These are phyloP conservation scores for Thamnophis sirtalis DNA, from an alignment of 2,113 vertebrate species.

Conservation along the genomic window DNA sequence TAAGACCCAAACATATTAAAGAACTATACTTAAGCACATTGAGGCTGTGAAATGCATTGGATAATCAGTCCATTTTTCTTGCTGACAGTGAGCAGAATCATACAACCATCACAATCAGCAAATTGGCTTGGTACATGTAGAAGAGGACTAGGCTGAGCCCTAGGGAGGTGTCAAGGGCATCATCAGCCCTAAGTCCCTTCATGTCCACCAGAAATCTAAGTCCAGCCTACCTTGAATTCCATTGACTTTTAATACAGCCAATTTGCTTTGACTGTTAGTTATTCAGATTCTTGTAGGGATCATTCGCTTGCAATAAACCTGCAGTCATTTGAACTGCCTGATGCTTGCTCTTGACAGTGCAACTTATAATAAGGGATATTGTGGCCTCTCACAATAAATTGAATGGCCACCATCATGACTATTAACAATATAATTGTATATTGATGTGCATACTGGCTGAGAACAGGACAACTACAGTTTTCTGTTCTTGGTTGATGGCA, in stretches of 20 bases:
- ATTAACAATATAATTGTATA: not conserved
- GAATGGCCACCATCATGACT: not conserved
- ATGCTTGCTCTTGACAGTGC: not conserved
- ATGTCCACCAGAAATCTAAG: not conserved
- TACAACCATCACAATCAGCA: not conserved
- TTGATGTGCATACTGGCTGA: not conserved
- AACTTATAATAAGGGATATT: not conserved
- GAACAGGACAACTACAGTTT: not conserved
- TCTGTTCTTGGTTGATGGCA: not conserved
- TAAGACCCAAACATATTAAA: constrained; percentile 29
- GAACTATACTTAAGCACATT: not conserved
- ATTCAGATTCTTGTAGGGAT: not conserved
- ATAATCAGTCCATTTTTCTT: not conserved
- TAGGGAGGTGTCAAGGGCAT: not conserved
- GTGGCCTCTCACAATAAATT: not conserved
- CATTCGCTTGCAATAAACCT: not conserved
- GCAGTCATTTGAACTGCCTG: not conserved
- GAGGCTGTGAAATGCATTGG: not conserved
- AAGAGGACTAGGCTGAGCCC: not conserved
- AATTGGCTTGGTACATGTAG: not conserved
- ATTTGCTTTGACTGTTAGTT: not conserved
- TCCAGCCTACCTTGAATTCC: not conserved
- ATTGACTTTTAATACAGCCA: not conserved
- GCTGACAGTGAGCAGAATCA: not conserved
- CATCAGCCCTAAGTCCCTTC: not conserved